A percentile compares a stretch with the other conserved stretches of the same genome.
Evolutionary conservation across 2,797 vertebrate genomes (phyloP).

Genomic region (Siniperca undulata): DNA sequence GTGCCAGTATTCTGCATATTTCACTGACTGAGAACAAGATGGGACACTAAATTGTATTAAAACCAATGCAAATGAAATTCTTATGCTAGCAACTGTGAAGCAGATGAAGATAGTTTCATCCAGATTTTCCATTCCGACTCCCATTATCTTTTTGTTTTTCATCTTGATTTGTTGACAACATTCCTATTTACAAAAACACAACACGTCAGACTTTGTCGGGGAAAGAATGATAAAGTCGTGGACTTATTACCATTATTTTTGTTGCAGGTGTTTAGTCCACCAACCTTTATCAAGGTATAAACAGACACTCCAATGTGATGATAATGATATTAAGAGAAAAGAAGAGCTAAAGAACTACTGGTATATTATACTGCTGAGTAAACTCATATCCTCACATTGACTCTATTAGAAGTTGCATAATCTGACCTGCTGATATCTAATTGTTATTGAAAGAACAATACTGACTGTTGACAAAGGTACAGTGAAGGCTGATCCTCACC

Average conservation of each 20-base stretch:
- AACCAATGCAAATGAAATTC: conserved; percentile 27
- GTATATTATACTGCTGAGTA: neutral
- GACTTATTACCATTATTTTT: neutral
- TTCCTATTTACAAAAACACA: neutral
- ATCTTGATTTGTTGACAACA: conserved; percentile 2
- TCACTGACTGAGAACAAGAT: conserved; percentile 21
- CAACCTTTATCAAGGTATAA: neutral
- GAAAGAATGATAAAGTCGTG: neutral
- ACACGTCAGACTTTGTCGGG: neutral
- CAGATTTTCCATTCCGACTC: neutral
- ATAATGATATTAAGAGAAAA: neutral
- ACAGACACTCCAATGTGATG: neutral
- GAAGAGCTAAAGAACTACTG: neutral
- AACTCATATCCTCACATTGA: neutral
- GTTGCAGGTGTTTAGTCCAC: neutral
- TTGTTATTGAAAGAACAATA: neutral
- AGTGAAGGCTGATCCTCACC: neutral
- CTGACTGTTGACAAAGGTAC: neutral
- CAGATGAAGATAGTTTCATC: conserved; percentile 31
- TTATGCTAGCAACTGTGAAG: conserved; percentile 15
- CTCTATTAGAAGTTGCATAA: neutral
- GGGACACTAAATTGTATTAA: conserved; percentile 22
- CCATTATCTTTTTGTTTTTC: neutral
- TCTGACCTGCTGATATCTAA: neutral
- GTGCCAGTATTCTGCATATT: conserved; percentile 17